These are phyloP conservation scores for Eupristina koningsbergeri DNA, from an alignment of 1,140 invertebrate species.

Conservation along the genomic window DNA sequence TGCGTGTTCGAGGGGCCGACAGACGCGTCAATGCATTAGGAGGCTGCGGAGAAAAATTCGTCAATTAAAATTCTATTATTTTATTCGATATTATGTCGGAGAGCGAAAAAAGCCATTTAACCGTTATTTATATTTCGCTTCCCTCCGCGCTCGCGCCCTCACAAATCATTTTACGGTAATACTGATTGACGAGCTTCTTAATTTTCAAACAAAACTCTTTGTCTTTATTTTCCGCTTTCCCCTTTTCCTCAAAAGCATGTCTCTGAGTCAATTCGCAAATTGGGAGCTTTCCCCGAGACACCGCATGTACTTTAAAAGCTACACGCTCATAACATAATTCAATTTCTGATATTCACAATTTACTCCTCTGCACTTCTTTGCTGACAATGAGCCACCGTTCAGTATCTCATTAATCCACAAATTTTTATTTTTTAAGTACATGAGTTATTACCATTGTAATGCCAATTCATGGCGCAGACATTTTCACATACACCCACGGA, in stretches of 20 bases:
- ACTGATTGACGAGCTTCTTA: conserved; percentile 27
- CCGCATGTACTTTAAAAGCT: neutral
- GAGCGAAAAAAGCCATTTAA: conserved; percentile 17
- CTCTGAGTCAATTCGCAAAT: conserved; percentile 23
- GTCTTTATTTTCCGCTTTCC: neutral
- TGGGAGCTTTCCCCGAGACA: neutral
- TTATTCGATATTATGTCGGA: conserved; percentile 42
- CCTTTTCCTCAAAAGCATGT: neutral
- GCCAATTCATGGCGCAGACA: no score
- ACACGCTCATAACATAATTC: conserved; percentile 14
- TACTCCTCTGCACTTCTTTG: no score
- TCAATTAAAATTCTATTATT: conserved; percentile 51
- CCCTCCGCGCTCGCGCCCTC: neutral
- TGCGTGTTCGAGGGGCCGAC: neutral
- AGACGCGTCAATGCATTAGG: conserved; percentile 1
- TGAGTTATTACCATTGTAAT: no score
- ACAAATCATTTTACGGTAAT: conserved; percentile 40
- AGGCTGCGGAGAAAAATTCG: conserved; percentile 7
- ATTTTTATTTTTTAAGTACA: no score
- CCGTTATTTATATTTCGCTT: conserved; percentile 38
- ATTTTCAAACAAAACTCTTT: conserved; percentile 12
- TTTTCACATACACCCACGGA: no score
- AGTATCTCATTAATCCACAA: no score
- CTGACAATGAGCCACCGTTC: no score
- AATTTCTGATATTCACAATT: conserved; percentile 21